Conservation (phyloP, 2,888 invertebrate species). For the Cryptus armator region DNA sequence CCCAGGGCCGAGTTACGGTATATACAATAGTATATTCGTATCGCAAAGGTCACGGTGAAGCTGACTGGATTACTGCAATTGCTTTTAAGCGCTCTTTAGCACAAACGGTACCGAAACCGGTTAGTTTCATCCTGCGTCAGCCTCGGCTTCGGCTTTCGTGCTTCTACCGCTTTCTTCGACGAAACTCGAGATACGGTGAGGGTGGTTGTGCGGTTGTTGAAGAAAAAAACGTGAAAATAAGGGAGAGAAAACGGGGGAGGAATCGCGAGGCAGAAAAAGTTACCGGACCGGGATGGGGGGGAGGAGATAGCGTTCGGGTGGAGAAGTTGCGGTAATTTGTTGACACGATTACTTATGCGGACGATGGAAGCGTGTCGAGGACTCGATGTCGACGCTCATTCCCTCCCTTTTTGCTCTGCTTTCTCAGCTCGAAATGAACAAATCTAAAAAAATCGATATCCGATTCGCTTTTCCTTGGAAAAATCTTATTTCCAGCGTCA, state of each 20-base stretch:
- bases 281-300: slow-evolving; percentile 40
- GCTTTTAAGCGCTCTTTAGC: neutral
- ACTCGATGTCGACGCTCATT: slow-evolving; percentile 60
- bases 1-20: neutral
- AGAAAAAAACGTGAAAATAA: slow-evolving; percentile 47
- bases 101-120: neutral
- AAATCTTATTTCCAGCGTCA: neutral
- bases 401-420: neutral
- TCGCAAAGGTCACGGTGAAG: slow-evolving; percentile 9
- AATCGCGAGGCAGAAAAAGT: slow-evolving; percentile 45
- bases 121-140: slow-evolving; percentile 18
- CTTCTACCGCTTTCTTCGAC: slow-evolving; percentile 19
- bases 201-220: neutral
- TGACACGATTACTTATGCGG: slow-evolving; percentile 70
- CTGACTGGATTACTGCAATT: slow-evolving; percentile 18
- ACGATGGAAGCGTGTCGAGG: slow-evolving; percentile 57
- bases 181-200: slow-evolving; percentile 29
- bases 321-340: slow-evolving; percentile 66
- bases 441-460: neutral
- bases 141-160: slow-evolving; percentile 1
- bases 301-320: slow-evolving; percentile 52
- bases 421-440: neutral
- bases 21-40: slow-evolving; percentile 1
- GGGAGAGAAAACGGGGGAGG: slow-evolving; percentile 8
- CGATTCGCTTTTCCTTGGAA: neutral